phyloP scores from a whole-genome alignment of 2,113 vertebrate genomes.

The Otolemur garnettii region DNA sequence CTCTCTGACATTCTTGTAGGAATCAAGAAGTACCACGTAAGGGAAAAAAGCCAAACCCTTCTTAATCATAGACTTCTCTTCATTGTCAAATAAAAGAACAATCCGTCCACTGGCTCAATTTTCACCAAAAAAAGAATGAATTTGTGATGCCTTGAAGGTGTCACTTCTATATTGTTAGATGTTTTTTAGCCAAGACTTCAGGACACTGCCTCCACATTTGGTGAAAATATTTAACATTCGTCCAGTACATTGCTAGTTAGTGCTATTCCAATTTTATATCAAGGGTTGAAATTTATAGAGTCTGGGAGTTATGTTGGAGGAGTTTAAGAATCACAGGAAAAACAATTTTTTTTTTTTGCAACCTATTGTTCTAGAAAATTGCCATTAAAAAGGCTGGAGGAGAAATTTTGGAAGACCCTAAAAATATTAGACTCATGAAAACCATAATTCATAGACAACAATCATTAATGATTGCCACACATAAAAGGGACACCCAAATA shows the following conservation, averaged over 20 bases:
- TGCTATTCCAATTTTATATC: not conserved
- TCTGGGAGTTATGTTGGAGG: not conserved
- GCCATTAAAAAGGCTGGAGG: not conserved
- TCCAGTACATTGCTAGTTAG: not conserved
- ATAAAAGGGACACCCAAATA: conserved; percentile 74
- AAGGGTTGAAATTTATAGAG: not conserved
- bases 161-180: not conserved
- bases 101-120: not conserved
- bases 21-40: not conserved
- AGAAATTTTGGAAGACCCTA: conserved; percentile 52
- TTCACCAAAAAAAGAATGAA: not conserved
- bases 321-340: conserved; percentile 13
- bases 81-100: conserved; percentile 32
- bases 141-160: not conserved
- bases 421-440: conserved; percentile 59
- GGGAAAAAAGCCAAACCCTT: not conserved
- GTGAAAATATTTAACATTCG: not conserved
- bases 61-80: not conserved
- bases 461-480: conserved; percentile 66
- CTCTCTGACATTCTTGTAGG: not conserved
- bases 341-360: not conserved
- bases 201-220: not conserved
- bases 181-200: not conserved
- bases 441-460: conserved; percentile 59
- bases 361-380: not conserved